These are phyloP conservation scores for Sigmodon hispidus DNA, from an alignment of 2,113 vertebrate genomes.

Conservation along the genomic window DNA sequence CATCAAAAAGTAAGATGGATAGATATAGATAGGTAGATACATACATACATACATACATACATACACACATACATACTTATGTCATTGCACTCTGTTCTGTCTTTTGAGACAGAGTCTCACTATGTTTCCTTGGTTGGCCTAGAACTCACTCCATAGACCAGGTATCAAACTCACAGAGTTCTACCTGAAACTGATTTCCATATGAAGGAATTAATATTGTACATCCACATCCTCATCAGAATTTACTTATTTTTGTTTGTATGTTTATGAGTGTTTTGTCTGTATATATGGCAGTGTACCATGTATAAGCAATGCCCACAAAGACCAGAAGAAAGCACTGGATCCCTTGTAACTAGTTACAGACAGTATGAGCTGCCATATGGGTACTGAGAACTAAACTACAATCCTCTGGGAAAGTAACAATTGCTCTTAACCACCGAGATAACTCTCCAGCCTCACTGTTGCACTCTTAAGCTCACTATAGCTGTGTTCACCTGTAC, in stretches of 20 bases:
- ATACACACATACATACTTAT: too few species aligned
- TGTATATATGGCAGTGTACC: background rate
- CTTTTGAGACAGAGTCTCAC: background rate
- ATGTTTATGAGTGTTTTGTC: background rate
- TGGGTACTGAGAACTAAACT: background rate
- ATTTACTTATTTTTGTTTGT: background rate
- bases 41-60: too few species aligned
- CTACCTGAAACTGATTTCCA: background rate
- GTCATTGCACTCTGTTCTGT: background rate
- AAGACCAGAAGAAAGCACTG: background rate
- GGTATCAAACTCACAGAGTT: background rate
- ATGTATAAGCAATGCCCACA: background rate
- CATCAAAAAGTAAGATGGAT: slow-evolving; percentile 25
- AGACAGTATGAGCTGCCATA: background rate
- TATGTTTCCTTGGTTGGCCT: background rate
- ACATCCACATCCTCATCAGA: background rate
- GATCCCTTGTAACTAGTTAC: background rate
- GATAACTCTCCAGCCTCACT: background rate
- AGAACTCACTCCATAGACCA: background rate
- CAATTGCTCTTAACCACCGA: background rate
- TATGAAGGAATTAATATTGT: background rate
- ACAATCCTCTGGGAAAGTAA: background rate
- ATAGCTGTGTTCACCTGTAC: background rate
- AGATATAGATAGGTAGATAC: too few species aligned
- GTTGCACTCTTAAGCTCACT: background rate